Percentiles rank a stretch among this genome's conserved stretches.
phyloP scores from a whole-genome alignment of 2,113 vertebrate species.

The Phylloscopus trochiloides region DNA sequence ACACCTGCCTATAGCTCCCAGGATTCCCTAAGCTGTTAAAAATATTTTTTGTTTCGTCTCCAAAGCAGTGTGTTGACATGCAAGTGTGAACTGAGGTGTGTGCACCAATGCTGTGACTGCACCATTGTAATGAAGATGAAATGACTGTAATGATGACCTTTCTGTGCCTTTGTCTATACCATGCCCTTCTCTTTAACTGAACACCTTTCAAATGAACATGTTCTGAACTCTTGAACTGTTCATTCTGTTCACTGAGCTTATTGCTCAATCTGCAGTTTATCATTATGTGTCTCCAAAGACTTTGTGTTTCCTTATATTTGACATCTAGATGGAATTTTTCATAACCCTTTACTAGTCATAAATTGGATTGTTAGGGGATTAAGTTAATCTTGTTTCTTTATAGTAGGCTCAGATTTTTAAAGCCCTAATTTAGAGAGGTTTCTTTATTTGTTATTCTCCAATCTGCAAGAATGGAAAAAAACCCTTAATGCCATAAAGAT shows the following conservation, averaged over 20 bases:
- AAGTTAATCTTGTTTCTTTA: slow-evolving; percentile 73
- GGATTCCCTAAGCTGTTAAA: not conserved
- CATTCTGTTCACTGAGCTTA: slow-evolving; percentile 66
- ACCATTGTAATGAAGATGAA: slow-evolving; percentile 75
- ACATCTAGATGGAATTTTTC: slow-evolving; percentile 74
- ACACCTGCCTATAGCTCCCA: not conserved
- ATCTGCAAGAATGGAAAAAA: slow-evolving; percentile 33
- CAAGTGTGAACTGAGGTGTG: not conserved
- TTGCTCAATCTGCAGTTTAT: slow-evolving; percentile 74
- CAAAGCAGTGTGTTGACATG: not conserved
- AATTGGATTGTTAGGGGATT: slow-evolving; percentile 78
- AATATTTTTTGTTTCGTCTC: not conserved
- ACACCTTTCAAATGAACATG: slow-evolving; percentile 72
- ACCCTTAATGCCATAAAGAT: not conserved
- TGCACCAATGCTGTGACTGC: slow-evolving; percentile 22
- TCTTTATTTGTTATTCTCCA: slow-evolving; percentile 48
- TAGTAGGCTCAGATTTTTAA: slow-evolving; percentile 60
- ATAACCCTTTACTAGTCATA: slow-evolving; percentile 75
- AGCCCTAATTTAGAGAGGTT: slow-evolving; percentile 66
- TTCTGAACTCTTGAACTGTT: slow-evolving; percentile 79
- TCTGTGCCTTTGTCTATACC: slow-evolving; percentile 74
- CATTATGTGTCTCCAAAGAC: slow-evolving; percentile 74
- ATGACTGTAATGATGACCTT: slow-evolving; percentile 72
- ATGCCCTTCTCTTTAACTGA: slow-evolving; percentile 74
- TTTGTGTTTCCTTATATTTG: slow-evolving; percentile 67